Percentiles rank a stretch among this genome's conserved stretches.
These are phyloP conservation scores for Origma solitaria DNA, from an alignment of 2,113 vertebrate species.

Conservation along the genomic window DNA sequence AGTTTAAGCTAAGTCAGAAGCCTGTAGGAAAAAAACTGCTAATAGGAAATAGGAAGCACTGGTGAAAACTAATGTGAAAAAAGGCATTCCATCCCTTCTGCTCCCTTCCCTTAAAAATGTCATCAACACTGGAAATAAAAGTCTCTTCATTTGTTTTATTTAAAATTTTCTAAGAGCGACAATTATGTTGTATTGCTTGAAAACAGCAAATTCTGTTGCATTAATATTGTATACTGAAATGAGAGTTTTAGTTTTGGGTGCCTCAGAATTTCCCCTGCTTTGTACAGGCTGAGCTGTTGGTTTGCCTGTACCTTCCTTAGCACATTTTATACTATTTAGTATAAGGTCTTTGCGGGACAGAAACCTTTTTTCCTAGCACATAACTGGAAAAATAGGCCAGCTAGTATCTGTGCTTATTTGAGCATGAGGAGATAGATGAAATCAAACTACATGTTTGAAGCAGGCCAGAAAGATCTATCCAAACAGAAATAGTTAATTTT, in stretches of 20 bases:
- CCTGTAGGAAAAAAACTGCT: neutral
- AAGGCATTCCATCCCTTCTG: neutral
- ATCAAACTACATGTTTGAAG: neutral
- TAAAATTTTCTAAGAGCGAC: neutral
- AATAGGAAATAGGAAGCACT: neutral
- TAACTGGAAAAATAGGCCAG: neutral
- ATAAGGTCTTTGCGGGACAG: neutral
- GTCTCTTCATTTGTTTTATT: neutral
- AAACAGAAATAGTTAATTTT: neutral
- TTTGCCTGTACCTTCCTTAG: neutral
- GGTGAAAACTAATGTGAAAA: neutral
- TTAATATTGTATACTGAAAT: neutral
- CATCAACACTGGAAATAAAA: neutral
- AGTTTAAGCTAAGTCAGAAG: neutral
- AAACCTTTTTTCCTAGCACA: neutral
- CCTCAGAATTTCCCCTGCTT: neutral
- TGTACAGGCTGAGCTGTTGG: neutral
- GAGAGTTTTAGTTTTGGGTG: neutral
- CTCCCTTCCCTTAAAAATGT: neutral
- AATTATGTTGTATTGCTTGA: neutral
- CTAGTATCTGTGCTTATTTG: neutral
- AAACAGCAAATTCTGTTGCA: neutral
- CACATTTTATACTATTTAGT: neutral
- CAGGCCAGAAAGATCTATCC: neutral
- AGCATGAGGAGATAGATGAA: neutral